A percentile compares a stretch with the other conserved stretches of the same genome.
Evolutionary conservation across 1,140 invertebrate species (phyloP).

Genomic region (Drosophila sp.): DNA sequence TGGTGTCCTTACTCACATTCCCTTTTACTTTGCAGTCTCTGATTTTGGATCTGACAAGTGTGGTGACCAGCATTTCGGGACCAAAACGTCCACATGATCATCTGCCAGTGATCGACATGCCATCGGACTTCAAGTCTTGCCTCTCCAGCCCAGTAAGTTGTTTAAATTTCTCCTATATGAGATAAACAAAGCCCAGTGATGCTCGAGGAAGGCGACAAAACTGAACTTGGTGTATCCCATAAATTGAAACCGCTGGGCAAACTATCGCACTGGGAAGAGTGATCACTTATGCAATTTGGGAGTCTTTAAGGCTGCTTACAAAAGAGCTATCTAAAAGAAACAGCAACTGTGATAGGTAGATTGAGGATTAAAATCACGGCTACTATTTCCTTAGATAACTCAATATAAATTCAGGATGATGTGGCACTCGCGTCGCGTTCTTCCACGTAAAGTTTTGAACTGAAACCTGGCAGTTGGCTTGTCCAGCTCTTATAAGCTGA

Average conservation of each 20-base stretch:
- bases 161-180: conserved; percentile 80
- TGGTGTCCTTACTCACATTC: not conserved
- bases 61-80: conserved; percentile 97
- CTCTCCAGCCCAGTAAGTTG: conserved; percentile 92
- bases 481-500: conserved; percentile 69
- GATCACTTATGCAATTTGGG: not conserved
- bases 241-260: conserved; percentile 63
- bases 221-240: conserved; percentile 84
- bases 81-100: conserved; percentile 98
- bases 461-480: conserved; percentile 63
- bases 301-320: conserved; percentile 71
- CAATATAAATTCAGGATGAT: conserved; percentile 69
- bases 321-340: conserved; percentile 83
- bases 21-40: conserved; percentile 86
- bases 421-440: conserved; percentile 8
- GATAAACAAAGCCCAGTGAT: conserved; percentile 87
- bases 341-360: conserved; percentile 83
- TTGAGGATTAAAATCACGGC: conserved; percentile 78
- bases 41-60: conserved; percentile 93
- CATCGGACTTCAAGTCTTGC: conserved; percentile 93
- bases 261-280: not conserved
- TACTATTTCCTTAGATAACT: conserved; percentile 83
- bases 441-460: conserved; percentile 51
- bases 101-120: conserved; percentile 92
- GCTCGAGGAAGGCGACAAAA: conserved; percentile 81